phyloP scores from a whole-genome alignment of 2,113 vertebrate genomes.

The Nannobrachium achirus region DNA sequence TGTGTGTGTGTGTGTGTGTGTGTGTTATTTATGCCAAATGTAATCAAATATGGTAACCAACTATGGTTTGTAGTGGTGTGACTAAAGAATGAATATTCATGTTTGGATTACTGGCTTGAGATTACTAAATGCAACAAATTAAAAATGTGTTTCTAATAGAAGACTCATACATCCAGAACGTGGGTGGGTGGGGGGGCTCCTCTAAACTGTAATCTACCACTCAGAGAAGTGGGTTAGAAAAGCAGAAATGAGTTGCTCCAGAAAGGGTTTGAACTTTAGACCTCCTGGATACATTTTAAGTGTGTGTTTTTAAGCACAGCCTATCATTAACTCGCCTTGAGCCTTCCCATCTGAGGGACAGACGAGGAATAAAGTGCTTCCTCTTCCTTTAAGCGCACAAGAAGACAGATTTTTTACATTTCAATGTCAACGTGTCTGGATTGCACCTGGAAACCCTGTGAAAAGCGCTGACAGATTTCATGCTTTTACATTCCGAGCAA shows the following conservation, averaged over 20 bases:
- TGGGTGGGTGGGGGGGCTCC: not conserved
- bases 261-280: slow-evolving; percentile 12
- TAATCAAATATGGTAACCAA: slow-evolving; percentile 43
- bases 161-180: slow-evolving; percentile 3
- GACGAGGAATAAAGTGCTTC: slow-evolving; percentile 10
- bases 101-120: slow-evolving; percentile 52
- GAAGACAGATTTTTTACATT: slow-evolving; percentile 30
- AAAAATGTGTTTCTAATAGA: slow-evolving; percentile 26
- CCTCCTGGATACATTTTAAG: slow-evolving; percentile 3
- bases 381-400: slow-evolving; percentile 12
- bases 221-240: too few relatives aligned
- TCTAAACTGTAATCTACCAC: not conserved
- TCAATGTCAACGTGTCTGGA: slow-evolving; percentile 54
- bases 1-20: slow-evolving; percentile 71
- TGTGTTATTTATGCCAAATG: slow-evolving; percentile 60
- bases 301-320: slow-evolving; percentile 17
- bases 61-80: slow-evolving; percentile 50
- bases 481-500: slow-evolving; percentile 62
- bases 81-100: slow-evolving; percentile 27
- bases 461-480: slow-evolving; percentile 67
- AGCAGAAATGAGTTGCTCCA: not conserved
- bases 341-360: not conserved
- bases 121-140: slow-evolving; percentile 47
- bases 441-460: slow-evolving; percentile 61
- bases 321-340: slow-evolving; percentile 21